Percentiles rank a stretch among this genome's conserved stretches.
phyloP scores from a whole-genome alignment of 2,113 vertebrate genomes.

The Eptesicus fuscus region DNA sequence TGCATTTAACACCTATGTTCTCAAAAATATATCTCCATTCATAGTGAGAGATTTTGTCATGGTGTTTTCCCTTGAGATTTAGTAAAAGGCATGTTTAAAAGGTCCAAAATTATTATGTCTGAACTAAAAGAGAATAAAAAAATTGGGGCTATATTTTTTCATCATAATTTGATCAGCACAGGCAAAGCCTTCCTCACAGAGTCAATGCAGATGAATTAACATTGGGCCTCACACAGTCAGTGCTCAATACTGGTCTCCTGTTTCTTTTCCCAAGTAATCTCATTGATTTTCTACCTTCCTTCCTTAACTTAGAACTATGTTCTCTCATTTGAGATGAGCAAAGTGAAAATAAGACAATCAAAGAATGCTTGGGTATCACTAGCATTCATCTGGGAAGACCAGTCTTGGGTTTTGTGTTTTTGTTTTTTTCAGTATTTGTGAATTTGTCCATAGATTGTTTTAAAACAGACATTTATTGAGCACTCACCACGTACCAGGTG shows the following conservation, averaged over 20 bases:
- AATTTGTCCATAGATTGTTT: neutral
- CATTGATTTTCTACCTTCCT: neutral
- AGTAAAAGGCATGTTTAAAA: neutral
- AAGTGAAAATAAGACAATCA: neutral
- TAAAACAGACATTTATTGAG: neutral
- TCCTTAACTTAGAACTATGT: neutral
- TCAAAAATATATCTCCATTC: neutral
- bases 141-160: neutral
- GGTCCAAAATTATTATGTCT: neutral
- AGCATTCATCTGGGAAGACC: neutral
- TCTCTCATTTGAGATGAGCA: neutral
- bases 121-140: neutral
- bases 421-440: neutral
- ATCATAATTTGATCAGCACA: neutral
- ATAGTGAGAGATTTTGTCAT: neutral
- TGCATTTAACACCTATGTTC: neutral
- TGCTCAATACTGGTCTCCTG: neutral
- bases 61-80: neutral
- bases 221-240: neutral
- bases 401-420: neutral
- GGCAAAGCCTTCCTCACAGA: neutral
- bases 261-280: neutral
- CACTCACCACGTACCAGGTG: neutral
- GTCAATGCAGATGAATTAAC: neutral
- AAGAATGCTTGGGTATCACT: neutral